phyloP scores from a whole-genome alignment of 2,113 vertebrate species.

The Zosterops borbonicus region DNA sequence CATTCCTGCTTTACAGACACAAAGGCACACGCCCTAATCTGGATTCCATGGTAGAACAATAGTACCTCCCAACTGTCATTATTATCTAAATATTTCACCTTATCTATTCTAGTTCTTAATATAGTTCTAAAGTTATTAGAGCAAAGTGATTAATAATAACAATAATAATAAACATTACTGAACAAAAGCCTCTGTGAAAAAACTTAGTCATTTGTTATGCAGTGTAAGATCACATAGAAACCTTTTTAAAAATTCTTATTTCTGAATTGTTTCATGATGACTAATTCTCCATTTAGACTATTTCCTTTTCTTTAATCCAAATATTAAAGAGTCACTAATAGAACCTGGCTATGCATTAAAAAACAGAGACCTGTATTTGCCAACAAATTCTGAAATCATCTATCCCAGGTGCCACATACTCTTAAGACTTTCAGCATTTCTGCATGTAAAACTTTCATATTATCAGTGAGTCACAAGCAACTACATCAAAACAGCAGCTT shows the following conservation, averaged over 20 bases:
- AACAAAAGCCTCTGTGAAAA: not conserved
- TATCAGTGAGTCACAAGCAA: not conserved
- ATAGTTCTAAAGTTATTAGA: not conserved
- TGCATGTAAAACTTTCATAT: not conserved
- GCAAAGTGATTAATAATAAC: not conserved
- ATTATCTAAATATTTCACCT: not conserved
- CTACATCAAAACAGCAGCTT: not conserved
- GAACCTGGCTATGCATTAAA: not conserved
- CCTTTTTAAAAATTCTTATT: not conserved
- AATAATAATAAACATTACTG: not conserved
- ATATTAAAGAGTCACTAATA: not conserved
- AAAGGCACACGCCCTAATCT: not conserved
- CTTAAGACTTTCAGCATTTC: not conserved
- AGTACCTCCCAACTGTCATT: not conserved
- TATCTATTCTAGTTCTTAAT: not conserved
- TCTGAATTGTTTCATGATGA: not conserved
- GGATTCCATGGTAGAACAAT: not conserved
- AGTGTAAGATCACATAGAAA: not conserved
- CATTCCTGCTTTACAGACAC: not conserved
- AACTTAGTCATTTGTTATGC: not conserved
- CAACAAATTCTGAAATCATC: not conserved
- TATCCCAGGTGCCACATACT: not conserved
- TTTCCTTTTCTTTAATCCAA: not conserved
- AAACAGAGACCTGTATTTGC: not conserved
- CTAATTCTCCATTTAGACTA: not conserved